Evolutionary conservation across 2,113 vertebrate species (phyloP).

Genomic region (Pungitius pungitius): DNA sequence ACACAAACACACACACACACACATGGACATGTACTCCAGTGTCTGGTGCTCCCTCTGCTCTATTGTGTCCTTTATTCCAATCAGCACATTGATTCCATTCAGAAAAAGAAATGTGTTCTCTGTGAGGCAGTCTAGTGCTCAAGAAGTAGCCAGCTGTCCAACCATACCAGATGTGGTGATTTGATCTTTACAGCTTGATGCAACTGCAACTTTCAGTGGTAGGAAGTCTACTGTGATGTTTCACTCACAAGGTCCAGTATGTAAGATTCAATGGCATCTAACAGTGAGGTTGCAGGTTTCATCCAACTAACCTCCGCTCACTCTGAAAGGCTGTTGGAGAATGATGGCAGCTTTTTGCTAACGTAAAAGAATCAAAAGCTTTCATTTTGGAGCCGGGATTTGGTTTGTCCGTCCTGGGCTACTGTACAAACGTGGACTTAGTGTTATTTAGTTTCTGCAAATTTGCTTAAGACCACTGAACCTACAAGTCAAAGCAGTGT

Average conservation of each 20-base stretch:
- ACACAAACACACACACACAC: conserved; percentile 13
- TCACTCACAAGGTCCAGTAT: too few relatives aligned
- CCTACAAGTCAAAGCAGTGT: not conserved
- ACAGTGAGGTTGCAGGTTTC: too few relatives aligned
- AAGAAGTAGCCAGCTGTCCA: conserved; percentile 7
- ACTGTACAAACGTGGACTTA: not conserved
- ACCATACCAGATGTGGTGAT: conserved; percentile 7
- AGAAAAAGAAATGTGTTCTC: conserved; percentile 2
- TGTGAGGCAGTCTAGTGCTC: conserved; percentile 5
- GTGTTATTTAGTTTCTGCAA: too few relatives aligned
- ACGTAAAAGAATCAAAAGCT: not conserved
- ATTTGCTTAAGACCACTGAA: not conserved
- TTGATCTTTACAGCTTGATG: conserved; percentile 30
- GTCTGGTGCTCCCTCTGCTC: not conserved
- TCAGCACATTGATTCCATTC: conserved; percentile 2
- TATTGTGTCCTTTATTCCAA: not conserved
- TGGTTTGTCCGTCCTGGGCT: not conserved
- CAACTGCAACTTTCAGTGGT: not conserved
- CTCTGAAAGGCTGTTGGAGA: not conserved
- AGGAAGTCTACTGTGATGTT: not conserved
- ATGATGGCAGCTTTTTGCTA: not conserved
- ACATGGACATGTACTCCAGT: not conserved
- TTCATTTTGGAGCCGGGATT: not conserved
- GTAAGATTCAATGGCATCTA: too few relatives aligned
- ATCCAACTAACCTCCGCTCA: not conserved